A percentile compares a stretch with the other conserved stretches of the same genome.
Conservation (phyloP, 2,888 invertebrate genomes). For the Operophtera brumata region DNA sequence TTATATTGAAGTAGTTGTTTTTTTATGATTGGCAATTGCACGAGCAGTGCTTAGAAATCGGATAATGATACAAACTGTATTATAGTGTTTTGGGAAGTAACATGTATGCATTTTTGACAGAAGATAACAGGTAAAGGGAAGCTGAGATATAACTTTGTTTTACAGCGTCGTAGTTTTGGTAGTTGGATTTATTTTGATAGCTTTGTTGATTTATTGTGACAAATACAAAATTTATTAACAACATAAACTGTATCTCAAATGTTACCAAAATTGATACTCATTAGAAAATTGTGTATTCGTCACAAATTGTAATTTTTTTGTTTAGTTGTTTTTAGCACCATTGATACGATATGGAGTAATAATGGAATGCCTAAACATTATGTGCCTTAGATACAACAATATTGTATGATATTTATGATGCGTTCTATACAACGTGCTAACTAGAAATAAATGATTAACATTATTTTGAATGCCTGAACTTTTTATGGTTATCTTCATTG, state of each 20-base stretch:
- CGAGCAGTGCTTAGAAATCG: constrained; percentile 53
- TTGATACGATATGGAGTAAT: constrained; percentile 77
- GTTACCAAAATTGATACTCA: constrained; percentile 31
- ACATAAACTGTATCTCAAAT: constrained; percentile 20
- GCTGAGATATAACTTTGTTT: constrained; percentile 45
- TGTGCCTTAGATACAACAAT: constrained; percentile 82
- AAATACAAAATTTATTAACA: constrained; percentile 42
- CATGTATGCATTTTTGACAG: constrained; percentile 67
- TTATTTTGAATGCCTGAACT: constrained; percentile 74
- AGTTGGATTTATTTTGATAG: constrained; percentile 58
- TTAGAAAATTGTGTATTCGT: constrained; percentile 47
- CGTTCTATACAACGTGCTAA: constrained; percentile 81
- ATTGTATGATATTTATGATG: constrained; percentile 81
- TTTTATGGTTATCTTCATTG: constrained; percentile 59
- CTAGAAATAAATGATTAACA: constrained; percentile 75
- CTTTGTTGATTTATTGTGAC: constrained; percentile 63
- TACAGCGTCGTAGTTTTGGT: constrained; percentile 63
- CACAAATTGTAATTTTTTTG: constrained; percentile 40
- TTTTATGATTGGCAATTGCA: constrained; percentile 74
- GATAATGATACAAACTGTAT: constrained; percentile 49
- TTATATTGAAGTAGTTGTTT: constrained; percentile 80
- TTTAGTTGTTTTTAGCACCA: constrained; percentile 69
- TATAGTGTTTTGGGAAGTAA: constrained; percentile 43
- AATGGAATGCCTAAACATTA: constrained; percentile 81
- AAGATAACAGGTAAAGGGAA: constrained; percentile 42